Base-by-base conservation (phyloP, 2,797 vertebrate genomes). In the Vultur gryphus region DNA sequence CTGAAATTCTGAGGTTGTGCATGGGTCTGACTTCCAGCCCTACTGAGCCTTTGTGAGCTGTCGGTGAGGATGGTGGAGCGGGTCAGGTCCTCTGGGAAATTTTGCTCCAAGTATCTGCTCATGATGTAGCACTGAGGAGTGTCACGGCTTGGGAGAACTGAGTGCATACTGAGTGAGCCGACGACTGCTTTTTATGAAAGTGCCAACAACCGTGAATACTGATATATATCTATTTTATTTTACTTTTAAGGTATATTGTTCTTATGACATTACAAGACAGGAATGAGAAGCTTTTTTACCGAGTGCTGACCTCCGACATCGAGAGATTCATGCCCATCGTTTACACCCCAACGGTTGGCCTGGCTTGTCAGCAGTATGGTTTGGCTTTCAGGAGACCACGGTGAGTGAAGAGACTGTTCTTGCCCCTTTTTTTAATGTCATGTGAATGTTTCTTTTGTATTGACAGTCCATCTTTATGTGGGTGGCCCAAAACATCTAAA, bases 251-350 rank as follows among this genome's bases (percentile, higher is more conserved):
- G 97, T 99, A 99, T 95, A 99, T 99, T 97, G 97, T 99, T 85
- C 98, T 99, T 89, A 99, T 99, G 99, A 99, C 99, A 1, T 98
- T 99, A 73, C 99, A 99, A 98, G 99, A 99, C 98, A 98, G 99
- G 91, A 99, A 99, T 3, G 99, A 99, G 97, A 99, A 99, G 98
- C 98, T 99, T n/a, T 99, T 99, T 96, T 99, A 99, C 96, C 98
- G 99, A 16, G 92, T 99, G 95, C 97, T 99, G 94, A 99, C 99
- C 6, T 99, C 99, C 0, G 99, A 99, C 64, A 98, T 99, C 0
- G 99, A 99, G 97, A 98, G 99, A 96, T 99, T 99, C 97, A 99
- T 99, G 99, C 99, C 99, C 44, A 99, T 99, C 1, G 99, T 99
- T 54, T 99, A 99, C 95, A 99, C 99, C 2, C 99, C 99, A 46